These are phyloP conservation scores for Malurus alboscapulatus DNA, from an alignment of 2,113 vertebrate species.

Conservation along the genomic window DNA sequence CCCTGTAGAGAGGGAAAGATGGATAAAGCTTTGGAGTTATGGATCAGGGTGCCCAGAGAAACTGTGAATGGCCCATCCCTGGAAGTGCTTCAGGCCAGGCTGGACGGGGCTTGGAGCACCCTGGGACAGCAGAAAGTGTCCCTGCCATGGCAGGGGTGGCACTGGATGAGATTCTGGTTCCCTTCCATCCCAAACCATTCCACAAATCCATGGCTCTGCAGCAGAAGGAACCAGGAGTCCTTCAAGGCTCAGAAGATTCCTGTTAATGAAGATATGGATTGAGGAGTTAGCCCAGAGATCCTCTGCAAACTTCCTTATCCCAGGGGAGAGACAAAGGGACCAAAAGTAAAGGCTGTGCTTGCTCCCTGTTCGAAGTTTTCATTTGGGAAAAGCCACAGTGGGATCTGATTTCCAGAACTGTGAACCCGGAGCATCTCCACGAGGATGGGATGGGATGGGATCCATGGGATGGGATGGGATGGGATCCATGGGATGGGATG, in stretches of 20 bases:
- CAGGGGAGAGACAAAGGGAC: neutral
- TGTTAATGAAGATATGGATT: neutral
- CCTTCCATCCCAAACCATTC: neutral
- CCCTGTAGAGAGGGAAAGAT: neutral
- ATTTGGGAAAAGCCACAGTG: neutral
- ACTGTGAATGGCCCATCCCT: neutral
- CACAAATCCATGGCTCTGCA: rapidly evolving
- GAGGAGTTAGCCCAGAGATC: neutral
- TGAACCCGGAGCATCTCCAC: neutral
- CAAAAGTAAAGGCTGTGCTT: neutral
- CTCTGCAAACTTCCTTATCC: neutral
- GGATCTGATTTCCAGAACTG: neutral
- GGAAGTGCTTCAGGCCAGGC: neutral
- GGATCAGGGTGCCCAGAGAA: neutral
- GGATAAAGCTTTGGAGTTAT: neutral
- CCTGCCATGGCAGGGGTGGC: neutral
- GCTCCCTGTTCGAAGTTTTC: neutral
- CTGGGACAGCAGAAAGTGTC: neutral
- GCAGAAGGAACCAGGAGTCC: neutral
- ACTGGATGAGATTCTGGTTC: neutral
- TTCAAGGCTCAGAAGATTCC: neutral
- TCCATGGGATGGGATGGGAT: too few relatives aligned
- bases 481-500: too few relatives aligned
- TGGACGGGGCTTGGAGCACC: neutral
- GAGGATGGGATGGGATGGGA: neutral